Evolutionary conservation across 2,888 invertebrate genomes (phyloP).

Genomic region (Dryocosmus kuriphilus): DNA sequence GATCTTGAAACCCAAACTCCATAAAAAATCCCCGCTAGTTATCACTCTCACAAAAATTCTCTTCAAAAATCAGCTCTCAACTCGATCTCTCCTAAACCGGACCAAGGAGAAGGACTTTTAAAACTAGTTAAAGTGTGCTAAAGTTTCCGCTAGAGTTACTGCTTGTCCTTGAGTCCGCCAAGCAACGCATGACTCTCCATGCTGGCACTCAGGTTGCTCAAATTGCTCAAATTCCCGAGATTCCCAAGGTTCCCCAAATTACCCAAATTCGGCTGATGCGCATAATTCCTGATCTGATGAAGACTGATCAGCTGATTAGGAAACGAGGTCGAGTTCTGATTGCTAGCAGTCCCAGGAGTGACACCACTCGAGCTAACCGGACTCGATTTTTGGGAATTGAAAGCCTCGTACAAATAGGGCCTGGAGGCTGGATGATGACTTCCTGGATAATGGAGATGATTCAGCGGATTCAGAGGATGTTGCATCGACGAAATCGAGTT

Average conservation of each 20-base stretch:
- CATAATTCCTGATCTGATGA: conserved; percentile 97
- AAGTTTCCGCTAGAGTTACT: conserved; percentile 63
- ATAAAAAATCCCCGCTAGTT: too few relatives aligned
- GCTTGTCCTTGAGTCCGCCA: conserved; percentile 75
- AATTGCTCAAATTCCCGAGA: conserved; percentile 72
- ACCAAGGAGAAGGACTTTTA: conserved; percentile 3
- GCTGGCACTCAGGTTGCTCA: conserved; percentile 73
- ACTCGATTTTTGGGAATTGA: conserved; percentile 86
- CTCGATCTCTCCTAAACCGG: conserved; percentile 1
- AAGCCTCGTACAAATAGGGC: conserved; percentile 95
- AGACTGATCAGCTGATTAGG: conserved; percentile 96
- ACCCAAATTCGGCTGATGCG: conserved; percentile 91
- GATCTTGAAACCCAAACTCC: not conserved
- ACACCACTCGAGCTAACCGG: conserved; percentile 77
- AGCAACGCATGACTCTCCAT: conserved; percentile 75
- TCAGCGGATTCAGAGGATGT: conserved; percentile 79
- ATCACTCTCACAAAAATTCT: not conserved
- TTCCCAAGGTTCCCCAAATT: conserved; percentile 73
- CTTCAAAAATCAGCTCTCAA: conserved; percentile 36
- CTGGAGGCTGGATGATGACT: conserved; percentile 79
- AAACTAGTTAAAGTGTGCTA: conserved; percentile 17
- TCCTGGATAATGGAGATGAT: conserved; percentile 80
- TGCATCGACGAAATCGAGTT: conserved; percentile 88
- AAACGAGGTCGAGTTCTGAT: conserved; percentile 83
- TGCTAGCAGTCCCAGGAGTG: conserved; percentile 67